Base-by-base conservation (phyloP, 37 sponge, comb jelly and placozoan genomes). In the Ephydatia muelleri region DNA sequence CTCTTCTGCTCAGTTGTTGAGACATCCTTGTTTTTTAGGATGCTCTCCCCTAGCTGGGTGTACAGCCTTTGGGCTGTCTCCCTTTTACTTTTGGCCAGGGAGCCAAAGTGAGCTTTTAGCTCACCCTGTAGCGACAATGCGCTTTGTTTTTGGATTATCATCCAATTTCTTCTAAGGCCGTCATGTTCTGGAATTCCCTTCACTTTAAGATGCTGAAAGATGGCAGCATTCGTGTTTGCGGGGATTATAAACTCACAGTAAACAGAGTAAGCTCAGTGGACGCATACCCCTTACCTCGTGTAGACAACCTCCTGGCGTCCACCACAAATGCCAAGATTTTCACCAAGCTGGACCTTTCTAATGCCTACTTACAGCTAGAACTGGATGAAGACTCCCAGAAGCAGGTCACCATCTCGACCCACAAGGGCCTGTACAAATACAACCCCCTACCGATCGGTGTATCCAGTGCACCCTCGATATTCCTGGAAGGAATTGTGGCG, bases 401-500 rank as follows among this genome's bases (percentile, higher is more conserved):
- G 73, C 70, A 77, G 32, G 40, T 78, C 12, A 82, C 83, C 48
- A 85, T 92, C 32, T 89, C 89, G 37, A 93, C 93, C 25, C 89
- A 82, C 49, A 77, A 79, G 66, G 89, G 93, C 0, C 70, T 89
- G 28, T 93, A 70, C 73, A 29, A 74, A 29, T 93, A 86, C 73
- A 89, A 66, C 37, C 48, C 89, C 14, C 65, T 93, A 67, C 93
- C 93, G 14, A 86, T 85, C 78, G 89, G 93, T 1, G 71, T 93
- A 27, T 66, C 87, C 11, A 83, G 84, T 23, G 83, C 90, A 5
- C 78, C 87, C 16, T 78, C 88, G 22, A 85, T 93, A 21, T 93
- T 93, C 74, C 93, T 93, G 89, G 93, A 93, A 33, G 27, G n/a
- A 6, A 64, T 89, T 19, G 67, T 93, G 47, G 75, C 38, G 27